Evolutionary conservation across 2,888 invertebrate species (phyloP).

Genomic region (Ophonus ardosiacus): DNA sequence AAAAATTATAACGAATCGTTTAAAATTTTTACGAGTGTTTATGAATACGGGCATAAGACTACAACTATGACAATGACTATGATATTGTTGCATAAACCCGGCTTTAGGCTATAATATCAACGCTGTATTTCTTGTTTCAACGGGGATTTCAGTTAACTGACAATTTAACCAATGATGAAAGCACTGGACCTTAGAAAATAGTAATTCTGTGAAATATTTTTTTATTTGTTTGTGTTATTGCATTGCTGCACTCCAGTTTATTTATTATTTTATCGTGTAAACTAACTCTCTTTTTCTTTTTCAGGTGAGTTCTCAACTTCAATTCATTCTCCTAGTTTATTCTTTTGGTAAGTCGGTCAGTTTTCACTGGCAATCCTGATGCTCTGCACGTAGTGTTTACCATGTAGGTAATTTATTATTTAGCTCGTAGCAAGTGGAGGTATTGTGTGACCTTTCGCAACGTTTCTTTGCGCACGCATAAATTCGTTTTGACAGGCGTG

Average conservation of each 20-base stretch:
- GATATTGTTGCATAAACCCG: no score
- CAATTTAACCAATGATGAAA: no score
- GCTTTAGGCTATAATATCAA: no score
- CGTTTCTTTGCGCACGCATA: slow-evolving; percentile 28
- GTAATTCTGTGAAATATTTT: no score
- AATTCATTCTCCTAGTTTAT: neutral
- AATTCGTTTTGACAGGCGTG: slow-evolving; percentile 34
- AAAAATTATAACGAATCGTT: no score
- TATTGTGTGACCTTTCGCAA: slow-evolving; percentile 34
- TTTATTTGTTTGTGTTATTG: no score
- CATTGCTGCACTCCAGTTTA: neutral
- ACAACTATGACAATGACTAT: no score
- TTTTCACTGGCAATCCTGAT: slow-evolving; percentile 19
- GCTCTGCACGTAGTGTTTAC: neutral
- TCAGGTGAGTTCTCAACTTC: slow-evolving; percentile 12
- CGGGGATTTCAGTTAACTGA: no score
- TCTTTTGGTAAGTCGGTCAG: slow-evolving; percentile 40
- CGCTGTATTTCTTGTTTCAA: no score
- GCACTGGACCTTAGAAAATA: no score
- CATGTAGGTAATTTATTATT: slow-evolving; percentile 21
- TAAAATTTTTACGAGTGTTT: no score
- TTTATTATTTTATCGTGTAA: neutral
- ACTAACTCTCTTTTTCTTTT: slow-evolving; percentile 9
- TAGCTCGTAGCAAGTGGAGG: slow-evolving; percentile 10
- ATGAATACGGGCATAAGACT: no score